These are phyloP conservation scores for Anolis apletophallus DNA, from an alignment of 2,797 vertebrate genomes.

Conservation along the genomic window DNA sequence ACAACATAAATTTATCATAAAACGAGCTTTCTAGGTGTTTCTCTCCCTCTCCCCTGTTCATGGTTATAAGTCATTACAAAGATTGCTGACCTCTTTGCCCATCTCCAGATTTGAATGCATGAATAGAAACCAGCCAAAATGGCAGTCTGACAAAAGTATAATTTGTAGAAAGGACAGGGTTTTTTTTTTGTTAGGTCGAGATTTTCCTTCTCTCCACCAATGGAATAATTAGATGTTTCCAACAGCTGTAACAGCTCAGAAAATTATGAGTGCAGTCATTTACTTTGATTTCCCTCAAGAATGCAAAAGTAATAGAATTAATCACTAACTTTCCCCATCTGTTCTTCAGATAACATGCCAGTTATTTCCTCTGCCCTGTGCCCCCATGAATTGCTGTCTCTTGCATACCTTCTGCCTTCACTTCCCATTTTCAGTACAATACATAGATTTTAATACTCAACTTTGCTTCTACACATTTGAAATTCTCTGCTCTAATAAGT, in stretches of 20 bases:
- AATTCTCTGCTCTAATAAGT: conserved; percentile 34
- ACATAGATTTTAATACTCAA: conserved; percentile 4
- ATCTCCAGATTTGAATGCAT: conserved; percentile 25
- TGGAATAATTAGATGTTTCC: conserved; percentile 55
- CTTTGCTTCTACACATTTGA: conserved; percentile 20
- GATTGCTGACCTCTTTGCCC: background rate
- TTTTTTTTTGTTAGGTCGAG: conserved; percentile 43
- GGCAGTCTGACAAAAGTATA: conserved; percentile 34
- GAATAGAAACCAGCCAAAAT: conserved; percentile 1
- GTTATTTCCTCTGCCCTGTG: conserved; percentile 47
- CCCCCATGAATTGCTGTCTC: conserved; percentile 6
- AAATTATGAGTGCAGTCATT: conserved; percentile 4
- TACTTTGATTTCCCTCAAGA: conserved; percentile 20
- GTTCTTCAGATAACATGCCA: conserved; percentile 47
- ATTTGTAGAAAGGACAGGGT: conserved; percentile 42
- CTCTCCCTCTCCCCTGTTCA: background rate
- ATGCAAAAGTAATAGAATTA: conserved; percentile 35
- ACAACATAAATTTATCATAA: background rate
- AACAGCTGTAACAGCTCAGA: conserved; percentile 46
- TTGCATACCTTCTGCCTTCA: conserved; percentile 22
- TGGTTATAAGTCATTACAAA: background rate
- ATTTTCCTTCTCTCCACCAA: conserved; percentile 6
- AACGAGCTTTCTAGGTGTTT: conserved; percentile 17
- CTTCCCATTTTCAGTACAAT: conserved; percentile 38
- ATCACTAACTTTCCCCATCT: conserved; percentile 47